Evolutionary conservation across 2,888 invertebrate genomes (phyloP).

Genomic region (Tethea ocularis): DNA sequence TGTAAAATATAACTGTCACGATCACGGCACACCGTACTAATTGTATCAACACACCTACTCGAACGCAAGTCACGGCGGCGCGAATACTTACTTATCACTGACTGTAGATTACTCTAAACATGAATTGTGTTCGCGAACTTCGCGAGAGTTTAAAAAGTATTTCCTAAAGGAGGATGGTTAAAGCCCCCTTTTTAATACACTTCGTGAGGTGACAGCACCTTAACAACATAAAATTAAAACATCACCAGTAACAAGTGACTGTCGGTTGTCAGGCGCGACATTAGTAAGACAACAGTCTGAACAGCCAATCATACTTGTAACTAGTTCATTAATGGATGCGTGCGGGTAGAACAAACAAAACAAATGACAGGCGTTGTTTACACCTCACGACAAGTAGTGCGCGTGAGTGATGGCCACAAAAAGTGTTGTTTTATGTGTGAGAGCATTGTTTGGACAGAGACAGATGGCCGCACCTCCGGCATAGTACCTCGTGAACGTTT

Average conservation of each 20-base stretch:
- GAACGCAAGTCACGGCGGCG: too few relatives aligned
- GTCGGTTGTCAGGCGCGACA: not conserved
- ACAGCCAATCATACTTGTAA: not conserved
- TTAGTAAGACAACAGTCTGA: not conserved
- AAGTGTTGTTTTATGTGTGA: constrained; percentile 38
- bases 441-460: constrained; percentile 60
- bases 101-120: too few relatives aligned
- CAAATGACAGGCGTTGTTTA: not conserved
- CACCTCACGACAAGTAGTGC: constrained; percentile 5
- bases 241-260: not conserved
- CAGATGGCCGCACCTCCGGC: constrained; percentile 53
- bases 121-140: too few relatives aligned
- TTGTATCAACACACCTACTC: too few relatives aligned
- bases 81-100: too few relatives aligned
- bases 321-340: not conserved
- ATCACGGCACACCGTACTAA: too few relatives aligned
- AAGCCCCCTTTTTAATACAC: too few relatives aligned
- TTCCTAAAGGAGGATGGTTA: too few relatives aligned
- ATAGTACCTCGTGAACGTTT: constrained; percentile 64
- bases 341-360: not conserved
- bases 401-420: constrained; percentile 32
- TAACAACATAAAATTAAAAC: not conserved
- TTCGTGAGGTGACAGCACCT: too few relatives aligned
- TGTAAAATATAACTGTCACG: too few relatives aligned
- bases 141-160: too few relatives aligned